Conservation (phyloP, 1,140 invertebrate species). For the Drosophila nikananu region DNA sequence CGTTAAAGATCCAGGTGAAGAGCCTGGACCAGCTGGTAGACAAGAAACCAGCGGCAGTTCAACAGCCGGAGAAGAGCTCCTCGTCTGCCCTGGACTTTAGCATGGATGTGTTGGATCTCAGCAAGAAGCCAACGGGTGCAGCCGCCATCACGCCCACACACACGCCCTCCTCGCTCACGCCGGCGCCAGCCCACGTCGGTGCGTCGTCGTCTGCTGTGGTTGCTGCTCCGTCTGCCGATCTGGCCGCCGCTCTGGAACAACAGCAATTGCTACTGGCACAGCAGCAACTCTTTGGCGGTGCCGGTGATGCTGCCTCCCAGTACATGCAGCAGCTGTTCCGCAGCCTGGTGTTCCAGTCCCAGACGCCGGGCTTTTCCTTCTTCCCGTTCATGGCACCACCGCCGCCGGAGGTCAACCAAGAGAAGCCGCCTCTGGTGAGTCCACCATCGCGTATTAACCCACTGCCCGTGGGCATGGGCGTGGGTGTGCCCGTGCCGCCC, state of each 20-base stretch:
- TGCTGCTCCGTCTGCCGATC: conserved; percentile 79
- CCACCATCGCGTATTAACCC: not conserved
- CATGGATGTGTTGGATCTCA: conserved; percentile 94
- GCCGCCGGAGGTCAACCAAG: conserved; percentile 87
- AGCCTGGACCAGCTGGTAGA: conserved; percentile 88
- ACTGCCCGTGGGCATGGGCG: conserved; percentile 20
- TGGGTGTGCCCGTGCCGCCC: conserved; percentile 39
- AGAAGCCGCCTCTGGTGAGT: conserved; percentile 24
- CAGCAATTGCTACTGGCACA: conserved; percentile 85
- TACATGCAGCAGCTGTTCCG: conserved; percentile 87
- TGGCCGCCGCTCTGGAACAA: conserved; percentile 60
- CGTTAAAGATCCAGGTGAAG: conserved; percentile 88
- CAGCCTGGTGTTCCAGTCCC: conserved; percentile 87
- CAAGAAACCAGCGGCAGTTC: conserved; percentile 76
- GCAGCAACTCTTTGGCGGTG: conserved; percentile 59
- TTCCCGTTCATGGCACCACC: conserved; percentile 87
- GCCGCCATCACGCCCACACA: conserved; percentile 85
- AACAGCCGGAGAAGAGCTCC: conserved; percentile 28
- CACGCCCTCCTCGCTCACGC: conserved; percentile 34
- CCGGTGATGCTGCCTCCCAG: conserved; percentile 86
- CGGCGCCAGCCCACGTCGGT: conserved; percentile 84
- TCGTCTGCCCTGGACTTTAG: conserved; percentile 90
- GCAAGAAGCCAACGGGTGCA: conserved; percentile 88
- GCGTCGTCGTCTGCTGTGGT: conserved; percentile 77
- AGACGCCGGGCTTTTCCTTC: conserved; percentile 84